phyloP scores from a whole-genome alignment of 2,888 invertebrate species.

The Pegoplata infirma region DNA sequence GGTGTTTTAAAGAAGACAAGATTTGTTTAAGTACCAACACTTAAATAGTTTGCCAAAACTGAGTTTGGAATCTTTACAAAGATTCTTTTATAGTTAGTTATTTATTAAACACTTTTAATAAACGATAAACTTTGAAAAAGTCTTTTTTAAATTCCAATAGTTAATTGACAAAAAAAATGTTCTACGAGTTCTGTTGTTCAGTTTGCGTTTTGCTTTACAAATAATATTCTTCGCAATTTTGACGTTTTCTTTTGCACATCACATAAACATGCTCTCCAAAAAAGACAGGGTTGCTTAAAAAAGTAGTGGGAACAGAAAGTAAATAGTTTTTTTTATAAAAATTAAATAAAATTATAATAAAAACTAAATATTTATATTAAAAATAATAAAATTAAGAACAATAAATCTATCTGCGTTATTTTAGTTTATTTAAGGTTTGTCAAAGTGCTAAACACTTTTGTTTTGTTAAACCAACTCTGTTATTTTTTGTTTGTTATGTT shows the following conservation, averaged over 20 bases:
- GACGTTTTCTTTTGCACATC: constrained; percentile 62
- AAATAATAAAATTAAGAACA: too few species aligned
- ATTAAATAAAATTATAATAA: too few species aligned
- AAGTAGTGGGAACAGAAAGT: too few species aligned
- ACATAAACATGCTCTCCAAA: neutral
- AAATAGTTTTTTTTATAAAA: too few species aligned
- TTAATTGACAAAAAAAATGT: constrained; percentile 59
- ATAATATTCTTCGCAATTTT: constrained; percentile 61
- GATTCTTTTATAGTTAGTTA: constrained; percentile 16
- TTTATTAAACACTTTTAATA: constrained; percentile 57
- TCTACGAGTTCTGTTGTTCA: constrained; percentile 58
- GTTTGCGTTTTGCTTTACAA: constrained; percentile 63
- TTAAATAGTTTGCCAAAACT: constrained; percentile 12
- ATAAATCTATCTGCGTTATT: too few species aligned
- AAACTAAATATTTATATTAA: too few species aligned
- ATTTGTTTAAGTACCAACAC: constrained; percentile 33
- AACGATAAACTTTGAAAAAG: constrained; percentile 56
- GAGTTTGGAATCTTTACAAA: constrained; percentile 16
- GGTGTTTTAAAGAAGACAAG: constrained; percentile 42
- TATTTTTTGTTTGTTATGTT: neutral
- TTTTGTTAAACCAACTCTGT: too few species aligned
- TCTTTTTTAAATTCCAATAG: constrained; percentile 63
- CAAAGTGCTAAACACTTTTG: too few species aligned
- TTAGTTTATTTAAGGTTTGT: too few species aligned
- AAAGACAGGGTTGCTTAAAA: neutral